These are phyloP conservation scores for Lithophane semibrunnea DNA, from an alignment of 2,888 invertebrate species.

Conservation along the genomic window DNA sequence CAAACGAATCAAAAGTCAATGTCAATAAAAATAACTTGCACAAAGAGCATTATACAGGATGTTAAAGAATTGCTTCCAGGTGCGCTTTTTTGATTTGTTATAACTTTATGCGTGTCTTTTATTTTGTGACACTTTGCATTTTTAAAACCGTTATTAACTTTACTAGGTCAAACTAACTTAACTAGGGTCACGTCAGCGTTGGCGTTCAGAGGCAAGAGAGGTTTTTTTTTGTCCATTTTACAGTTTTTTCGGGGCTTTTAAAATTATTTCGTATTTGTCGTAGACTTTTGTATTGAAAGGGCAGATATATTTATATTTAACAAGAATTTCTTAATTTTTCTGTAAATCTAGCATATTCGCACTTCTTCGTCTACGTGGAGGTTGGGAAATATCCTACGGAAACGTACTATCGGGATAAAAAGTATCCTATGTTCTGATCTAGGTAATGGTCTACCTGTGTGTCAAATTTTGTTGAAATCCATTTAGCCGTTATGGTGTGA, in stretches of 20 bases:
- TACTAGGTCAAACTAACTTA: background rate
- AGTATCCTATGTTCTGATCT: too few species aligned
- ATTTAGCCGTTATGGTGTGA: background rate
- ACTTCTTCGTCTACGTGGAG: background rate
- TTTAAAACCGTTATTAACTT: background rate
- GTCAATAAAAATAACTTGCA: slow-evolving; percentile 59
- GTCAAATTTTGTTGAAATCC: background rate
- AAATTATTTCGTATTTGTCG: background rate
- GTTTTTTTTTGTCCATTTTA: background rate
- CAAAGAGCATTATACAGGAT: slow-evolving; percentile 55
- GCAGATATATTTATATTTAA: background rate
- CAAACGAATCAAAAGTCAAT: slow-evolving; percentile 61
- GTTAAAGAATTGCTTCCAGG: slow-evolving; percentile 22
- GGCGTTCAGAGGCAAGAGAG: background rate
- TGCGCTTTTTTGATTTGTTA: background rate
- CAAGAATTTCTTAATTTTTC: background rate
- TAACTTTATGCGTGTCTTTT: background rate
- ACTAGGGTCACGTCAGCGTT: background rate
- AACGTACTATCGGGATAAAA: background rate
- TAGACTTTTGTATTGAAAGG: background rate
- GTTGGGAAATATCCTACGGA: background rate
- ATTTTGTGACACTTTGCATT: background rate
- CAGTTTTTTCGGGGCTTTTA: background rate
- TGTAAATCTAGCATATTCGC: background rate
- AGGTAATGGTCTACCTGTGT: background rate